Evolutionary conservation across 1,140 invertebrate species (phyloP).

Genomic region (Coboldia fuscipes): DNA sequence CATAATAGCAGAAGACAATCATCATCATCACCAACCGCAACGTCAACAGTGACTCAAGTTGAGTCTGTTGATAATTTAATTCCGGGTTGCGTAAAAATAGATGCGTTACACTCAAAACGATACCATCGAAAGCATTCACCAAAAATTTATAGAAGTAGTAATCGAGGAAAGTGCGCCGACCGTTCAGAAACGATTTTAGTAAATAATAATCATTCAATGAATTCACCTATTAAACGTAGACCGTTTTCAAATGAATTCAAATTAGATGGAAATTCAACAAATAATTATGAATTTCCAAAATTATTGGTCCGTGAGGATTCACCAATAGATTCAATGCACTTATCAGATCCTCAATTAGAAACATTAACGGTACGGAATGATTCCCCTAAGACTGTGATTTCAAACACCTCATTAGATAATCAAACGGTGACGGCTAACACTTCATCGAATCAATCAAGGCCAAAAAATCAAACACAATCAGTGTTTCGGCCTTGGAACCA

Average conservation of each 20-base stretch:
- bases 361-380: constrained; percentile 2
- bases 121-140: too few species aligned
- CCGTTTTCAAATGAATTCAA: constrained; percentile 1
- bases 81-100: neutral
- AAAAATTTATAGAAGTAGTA: too few species aligned
- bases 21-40: neutral
- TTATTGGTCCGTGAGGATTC: constrained; percentile 5
- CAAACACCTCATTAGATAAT: neutral
- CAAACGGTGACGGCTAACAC: neutral
- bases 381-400: constrained; percentile 3
- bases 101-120: neutral
- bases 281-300: constrained; percentile 3
- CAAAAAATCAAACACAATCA: neutral
- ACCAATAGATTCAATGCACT: constrained; percentile 4
- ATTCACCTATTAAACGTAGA: neutral
- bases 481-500: neutral
- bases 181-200: too few species aligned
- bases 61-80: neutral
- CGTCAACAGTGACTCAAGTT: neutral
- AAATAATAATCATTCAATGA: too few species aligned
- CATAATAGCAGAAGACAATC: neutral
- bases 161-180: neutral
- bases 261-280: neutral
- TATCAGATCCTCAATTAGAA: constrained; percentile 4
- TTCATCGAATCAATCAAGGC: neutral